Base-by-base conservation (phyloP, 2,888 invertebrate species). In the Caenorhabditis auriculariae region DNA sequence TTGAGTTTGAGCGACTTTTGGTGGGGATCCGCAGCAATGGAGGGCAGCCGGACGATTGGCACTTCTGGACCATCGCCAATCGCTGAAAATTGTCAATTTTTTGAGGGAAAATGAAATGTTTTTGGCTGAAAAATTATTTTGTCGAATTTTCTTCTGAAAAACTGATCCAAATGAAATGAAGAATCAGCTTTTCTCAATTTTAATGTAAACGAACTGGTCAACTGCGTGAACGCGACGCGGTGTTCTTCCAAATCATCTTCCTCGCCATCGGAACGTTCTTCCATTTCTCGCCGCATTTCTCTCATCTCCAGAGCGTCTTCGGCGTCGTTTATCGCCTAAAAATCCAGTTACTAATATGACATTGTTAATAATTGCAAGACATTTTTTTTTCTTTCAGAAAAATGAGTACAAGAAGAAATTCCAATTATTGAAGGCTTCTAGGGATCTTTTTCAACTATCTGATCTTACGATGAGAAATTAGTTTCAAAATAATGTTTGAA, bases 221-320 rank as follows among this genome's bases (percentile, higher is more conserved):
- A 37, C 45, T 61, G 50, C 3, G 69, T 66, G 44, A 69, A 66
- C 4, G 63, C 61, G 21, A 55, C 47, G 41, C 69, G 46, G n/a
- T 44, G 48, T 37, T 62, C 62, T 5, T 46, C 43, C 3, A 51
- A 58, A 3, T 43, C 49, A 0, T 46, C 27, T 3, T 54, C 60
- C 4, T 56, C 54, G 21, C 51, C 60, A 7, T 52, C 49, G 27
- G 37, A 29, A 17, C 29, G 42, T 19, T 54, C 46, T 12, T 58
- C 53, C 19, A 69, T 17, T 35, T 64, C 54, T 35, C 69, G 26
- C 24, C 69, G 42, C 66, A 66, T 61, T 43, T 61, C 66, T 23
- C 72, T 56, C 66, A 72, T 66, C 45, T 72, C 72, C 27, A 72
- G 29, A 15, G 53, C 49, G 46, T 72, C 72, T 43, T 65, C 63